Evolutionary conservation across 2,888 invertebrate species (phyloP), one percentile per base, ranked within the genome.

Genomic region (Drosophila mettleri): DNA sequence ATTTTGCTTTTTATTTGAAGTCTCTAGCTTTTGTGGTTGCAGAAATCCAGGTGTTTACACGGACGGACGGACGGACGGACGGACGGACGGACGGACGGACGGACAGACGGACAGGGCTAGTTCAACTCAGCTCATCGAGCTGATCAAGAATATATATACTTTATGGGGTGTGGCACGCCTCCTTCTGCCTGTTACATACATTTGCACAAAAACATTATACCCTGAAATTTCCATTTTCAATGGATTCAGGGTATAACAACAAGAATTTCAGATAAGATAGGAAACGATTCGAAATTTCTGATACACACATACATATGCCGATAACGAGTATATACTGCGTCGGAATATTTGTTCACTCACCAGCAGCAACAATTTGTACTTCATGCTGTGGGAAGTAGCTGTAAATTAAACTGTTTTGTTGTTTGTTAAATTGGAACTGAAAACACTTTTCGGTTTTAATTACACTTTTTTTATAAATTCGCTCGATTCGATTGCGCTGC

Each of bases 221-320:
- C n/a, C n/a, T n/a, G n/a, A n/a, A n/a, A n/a, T n/a, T n/a, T n/a
- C n/a, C n/a, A n/a, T n/a, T n/a, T n/a, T n/a, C n/a, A n/a, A n/a
- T n/a, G n/a, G n/a, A n/a, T n/a, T n/a, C n/a, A 24, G 5, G 5
- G 24, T 4, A 24, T 24, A 16, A 43, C 2, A 39, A 55, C 65
- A 78, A 57, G 57, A 69, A 58, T 68, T 61, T 20, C 24, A 54
- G 84, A 84, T 84, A 86, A 84, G 84, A 84, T 88, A 88, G 73
- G 59, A 27, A 46, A 63, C 41, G 41, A 55, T 73, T 78, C 71
- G 68, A 54, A 52, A 65, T 58, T 55, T 39, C 16, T 58, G 64
- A 62, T 55, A 70, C 67, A 36, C 24, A 16, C 16, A 10, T n/a
- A 43, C 1, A 27, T 27, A 16, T 3, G 9, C 2, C 5, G n/a